A percentile compares a stretch with the other conserved stretches of the same genome.
Evolutionary conservation across 2,888 invertebrate genomes (phyloP).

Genomic region (Elmis aenea): DNA sequence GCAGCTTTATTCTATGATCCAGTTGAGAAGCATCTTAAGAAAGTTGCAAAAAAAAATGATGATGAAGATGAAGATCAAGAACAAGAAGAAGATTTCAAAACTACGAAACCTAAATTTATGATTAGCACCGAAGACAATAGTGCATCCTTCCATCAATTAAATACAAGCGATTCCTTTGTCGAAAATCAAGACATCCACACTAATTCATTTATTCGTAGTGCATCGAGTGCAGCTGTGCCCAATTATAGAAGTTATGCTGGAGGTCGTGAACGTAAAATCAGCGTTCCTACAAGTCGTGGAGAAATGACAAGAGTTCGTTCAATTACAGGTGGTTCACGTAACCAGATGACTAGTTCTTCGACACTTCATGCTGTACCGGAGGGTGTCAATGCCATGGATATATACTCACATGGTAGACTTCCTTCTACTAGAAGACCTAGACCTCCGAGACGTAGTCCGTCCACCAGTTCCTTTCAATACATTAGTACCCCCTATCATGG

Average conservation of each 20-base stretch:
- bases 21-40: conserved; percentile 74
- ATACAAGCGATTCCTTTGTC: conserved; percentile 39
- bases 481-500: conserved; percentile 83
- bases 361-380: conserved; percentile 67
- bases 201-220: conserved; percentile 59
- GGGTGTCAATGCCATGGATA: conserved; percentile 36
- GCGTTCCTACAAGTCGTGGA: conserved; percentile 52
- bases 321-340: conserved; percentile 30
- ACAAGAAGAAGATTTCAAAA: conserved; percentile 39
- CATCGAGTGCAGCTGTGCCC: conserved; percentile 66
- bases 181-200: conserved; percentile 37
- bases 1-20: conserved; percentile 81
- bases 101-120: conserved; percentile 41
- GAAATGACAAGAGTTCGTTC: conserved; percentile 39
- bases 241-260: conserved; percentile 48
- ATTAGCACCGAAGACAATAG: conserved; percentile 42
- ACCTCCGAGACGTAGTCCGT: conserved; percentile 64
- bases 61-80: conserved; percentile 41
- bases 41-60: conserved; percentile 48
- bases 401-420: conserved; percentile 33
- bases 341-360: conserved; percentile 60
- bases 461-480: conserved; percentile 78
- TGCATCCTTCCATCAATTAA: conserved; percentile 37
- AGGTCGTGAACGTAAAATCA: conserved; percentile 55
- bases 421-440: conserved; percentile 20